Evolutionary conservation across 2,113 vertebrate species (phyloP).

Genomic region (Scortum barcoo): DNA sequence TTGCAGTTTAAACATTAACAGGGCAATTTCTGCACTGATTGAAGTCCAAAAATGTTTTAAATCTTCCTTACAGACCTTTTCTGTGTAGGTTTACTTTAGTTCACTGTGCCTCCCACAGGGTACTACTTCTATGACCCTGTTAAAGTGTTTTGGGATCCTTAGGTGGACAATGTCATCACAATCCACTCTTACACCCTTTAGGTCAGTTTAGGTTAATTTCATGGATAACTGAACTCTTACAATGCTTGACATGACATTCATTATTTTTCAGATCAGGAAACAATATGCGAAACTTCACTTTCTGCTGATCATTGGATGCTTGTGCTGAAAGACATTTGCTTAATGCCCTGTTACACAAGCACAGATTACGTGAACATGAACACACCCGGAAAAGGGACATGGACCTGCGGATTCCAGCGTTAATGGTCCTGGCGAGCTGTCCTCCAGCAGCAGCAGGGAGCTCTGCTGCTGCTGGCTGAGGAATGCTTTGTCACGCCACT

Average conservation of each 20-base stretch:
- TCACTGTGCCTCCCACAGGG: background rate
- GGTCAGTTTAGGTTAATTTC: no score
- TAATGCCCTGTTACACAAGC: background rate
- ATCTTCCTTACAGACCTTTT: no score
- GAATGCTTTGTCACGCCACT: conserved; percentile 59
- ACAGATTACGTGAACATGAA: conserved; percentile 4
- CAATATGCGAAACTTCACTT: background rate
- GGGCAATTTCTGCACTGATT: background rate
- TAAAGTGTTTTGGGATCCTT: no score
- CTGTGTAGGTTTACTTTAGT: background rate
- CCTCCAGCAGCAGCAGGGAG: conserved; percentile 3
- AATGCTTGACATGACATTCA: background rate
- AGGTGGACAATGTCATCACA: no score
- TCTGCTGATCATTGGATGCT: background rate
- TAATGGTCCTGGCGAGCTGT: background rate
- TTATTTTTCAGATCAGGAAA: background rate
- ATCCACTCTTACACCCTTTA: no score
- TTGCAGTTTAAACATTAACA: background rate
- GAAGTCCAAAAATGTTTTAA: no score
- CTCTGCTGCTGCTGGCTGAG: conserved; percentile 37
- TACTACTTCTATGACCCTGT: background rate
- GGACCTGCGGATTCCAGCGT: conserved; percentile 3
- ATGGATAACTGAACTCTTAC: background rate
- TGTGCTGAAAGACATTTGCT: background rate
- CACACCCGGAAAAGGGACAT: background rate